Base-by-base conservation (phyloP, 2,113 vertebrate genomes). In the Isurus oxyrinchus region DNA sequence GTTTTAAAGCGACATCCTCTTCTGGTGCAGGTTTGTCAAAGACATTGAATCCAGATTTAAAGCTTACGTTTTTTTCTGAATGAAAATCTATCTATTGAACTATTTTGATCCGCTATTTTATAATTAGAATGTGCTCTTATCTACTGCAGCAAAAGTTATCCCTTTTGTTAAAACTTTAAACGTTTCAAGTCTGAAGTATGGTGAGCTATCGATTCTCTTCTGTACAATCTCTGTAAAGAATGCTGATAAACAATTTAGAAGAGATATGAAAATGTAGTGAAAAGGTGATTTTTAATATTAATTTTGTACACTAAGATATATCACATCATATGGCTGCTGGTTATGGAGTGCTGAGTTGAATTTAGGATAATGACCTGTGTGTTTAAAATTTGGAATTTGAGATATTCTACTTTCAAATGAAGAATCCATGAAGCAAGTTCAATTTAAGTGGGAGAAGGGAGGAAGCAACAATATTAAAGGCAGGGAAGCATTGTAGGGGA, bases 1-100 rank as follows among this genome's bases (percentile, higher is more conserved):
- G 99, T 99, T 3, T 97, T 98, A 96, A 99, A 98, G 96, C 98
- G 99, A 49, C 99, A 99, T 3, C 98, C 99, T 2, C 98, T 99
- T 3, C 97, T 99, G 35, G 98, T 99, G 1, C 99, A 99, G 99
- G 99, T 99, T 97, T 96, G 96, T 90, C 61, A 16, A 1, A 13
- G 10, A 10, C 2, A 0, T 63, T 96, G 0, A 21, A 81, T n/a
- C 7, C 0, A 10, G n/a, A 72, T 88, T 94, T 94, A 40, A 44
- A 67, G 93, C 23, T 61, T 23, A 5, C 25, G 35, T 35, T 66
- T 5, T 94, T 66, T 40, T 31, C 61, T 66, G 5, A n/a, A n/a
- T n/a, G 91, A 67, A 61, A 67, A 87, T 66, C 88, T 55, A 23
- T 57, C n/a, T 63, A 10, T 53, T 86, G 25, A 96, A 35, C 53